Evolutionary conservation across 1,140 invertebrate species (phyloP).

Genomic region (Drosophila trapezifrons): DNA sequence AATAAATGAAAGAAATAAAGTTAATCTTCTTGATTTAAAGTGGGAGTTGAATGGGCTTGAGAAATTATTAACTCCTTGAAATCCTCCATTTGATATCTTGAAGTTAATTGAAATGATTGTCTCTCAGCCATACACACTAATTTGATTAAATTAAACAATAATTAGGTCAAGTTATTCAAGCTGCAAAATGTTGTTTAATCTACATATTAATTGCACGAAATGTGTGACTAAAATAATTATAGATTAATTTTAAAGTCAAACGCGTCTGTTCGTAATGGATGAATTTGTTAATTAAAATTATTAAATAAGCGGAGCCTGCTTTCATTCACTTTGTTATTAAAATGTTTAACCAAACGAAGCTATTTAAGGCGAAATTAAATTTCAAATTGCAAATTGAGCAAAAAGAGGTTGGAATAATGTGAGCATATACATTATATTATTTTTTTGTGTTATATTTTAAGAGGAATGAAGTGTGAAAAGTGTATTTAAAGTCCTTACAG

Average conservation of each 20-base stretch:
- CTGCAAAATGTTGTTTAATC: background rate
- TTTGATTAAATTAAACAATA: constrained; percentile 1
- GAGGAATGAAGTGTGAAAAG: too few relatives aligned
- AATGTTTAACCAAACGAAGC: background rate
- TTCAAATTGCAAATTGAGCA: background rate
- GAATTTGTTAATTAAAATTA: background rate
- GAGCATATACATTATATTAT: too few relatives aligned
- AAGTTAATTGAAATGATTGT: background rate
- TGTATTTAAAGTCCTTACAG: too few relatives aligned
- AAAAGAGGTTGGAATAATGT: too few relatives aligned
- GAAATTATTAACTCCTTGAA: background rate
- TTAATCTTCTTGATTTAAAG: background rate
- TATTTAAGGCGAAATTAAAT: background rate
- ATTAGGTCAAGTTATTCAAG: background rate
- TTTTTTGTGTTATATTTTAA: too few relatives aligned
- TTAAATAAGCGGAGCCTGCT: background rate
- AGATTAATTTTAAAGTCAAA: background rate
- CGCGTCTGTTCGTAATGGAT: background rate
- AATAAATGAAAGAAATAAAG: too few relatives aligned
- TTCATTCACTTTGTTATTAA: background rate
- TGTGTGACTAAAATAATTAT: background rate
- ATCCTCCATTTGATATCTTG: background rate
- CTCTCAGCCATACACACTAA: background rate
- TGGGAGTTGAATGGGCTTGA: too few relatives aligned
- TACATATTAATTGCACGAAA: background rate